Percentiles rank a stretch among this genome's conserved stretches.
phyloP scores from a whole-genome alignment of 2,113 vertebrate genomes.

The Erythrolamprus reginae region DNA sequence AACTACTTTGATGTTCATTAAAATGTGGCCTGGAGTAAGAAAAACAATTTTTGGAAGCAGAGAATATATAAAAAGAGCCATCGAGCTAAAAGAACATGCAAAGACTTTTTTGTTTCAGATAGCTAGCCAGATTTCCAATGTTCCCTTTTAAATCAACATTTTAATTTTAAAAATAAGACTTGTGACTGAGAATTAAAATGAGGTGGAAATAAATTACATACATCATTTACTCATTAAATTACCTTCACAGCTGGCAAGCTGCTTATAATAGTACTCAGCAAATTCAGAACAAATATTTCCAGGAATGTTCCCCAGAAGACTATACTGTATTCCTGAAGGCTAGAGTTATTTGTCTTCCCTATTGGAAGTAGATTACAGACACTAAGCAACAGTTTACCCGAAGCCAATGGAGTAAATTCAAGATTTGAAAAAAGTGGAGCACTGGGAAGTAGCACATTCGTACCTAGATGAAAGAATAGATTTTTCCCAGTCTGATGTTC shows the following conservation, averaged over 20 bases:
- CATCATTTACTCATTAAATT: neutral
- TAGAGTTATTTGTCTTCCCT: neutral
- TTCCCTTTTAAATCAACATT: neutral
- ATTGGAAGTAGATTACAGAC: neutral
- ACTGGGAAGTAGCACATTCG: neutral
- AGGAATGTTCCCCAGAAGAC: neutral
- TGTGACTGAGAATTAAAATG: neutral
- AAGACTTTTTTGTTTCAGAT: neutral
- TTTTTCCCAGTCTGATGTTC: neutral
- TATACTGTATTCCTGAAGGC: neutral
- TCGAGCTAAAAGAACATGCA: neutral
- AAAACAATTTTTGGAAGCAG: neutral
- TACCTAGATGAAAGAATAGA: too few relatives aligned
- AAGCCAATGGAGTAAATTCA: neutral
- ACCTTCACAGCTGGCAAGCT: too few relatives aligned
- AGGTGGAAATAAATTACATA: neutral
- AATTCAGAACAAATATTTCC: neutral
- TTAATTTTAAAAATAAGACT: neutral
- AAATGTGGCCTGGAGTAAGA: neutral
- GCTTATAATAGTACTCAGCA: neutral
- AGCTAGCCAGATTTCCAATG: neutral
- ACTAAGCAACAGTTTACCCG: neutral
- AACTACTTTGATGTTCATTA: conserved; percentile 17
- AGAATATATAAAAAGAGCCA: conserved; percentile 3
- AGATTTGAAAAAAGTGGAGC: neutral